Evolutionary conservation across 1,140 invertebrate species (phyloP), one percentile per base, ranked within the genome.

Genomic region (Trichonephila clavata): DNA sequence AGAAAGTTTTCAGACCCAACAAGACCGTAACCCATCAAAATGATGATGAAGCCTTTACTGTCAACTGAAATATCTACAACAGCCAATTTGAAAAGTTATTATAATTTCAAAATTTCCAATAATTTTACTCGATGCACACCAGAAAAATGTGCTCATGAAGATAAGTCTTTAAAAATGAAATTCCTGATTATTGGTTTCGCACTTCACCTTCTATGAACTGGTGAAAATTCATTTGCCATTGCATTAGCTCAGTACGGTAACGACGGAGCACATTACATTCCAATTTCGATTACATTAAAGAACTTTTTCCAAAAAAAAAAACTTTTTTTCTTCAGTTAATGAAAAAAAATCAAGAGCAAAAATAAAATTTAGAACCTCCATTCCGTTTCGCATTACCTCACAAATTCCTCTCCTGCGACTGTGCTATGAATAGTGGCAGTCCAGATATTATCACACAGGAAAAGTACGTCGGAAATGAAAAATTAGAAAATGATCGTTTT

Each of bases 401-500:
- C 16, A 32, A 77, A 77, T 18, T 18, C 32, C 18, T 32, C 71
- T 77, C 71, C 0, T 21, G 16, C 60, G 60, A 77, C 68, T 77
- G 32, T 39, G 21, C 50, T 83, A 13, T 57, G 81, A 83, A 86
- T 63, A 86, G 59, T 59, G 6, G 24, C 16, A 2, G 24, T n/a
- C 18, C 10, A 13, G 59, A 86, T 60, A 86, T 63, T 61, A 86
- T 86, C 84, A 59, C 61, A 86, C 61, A 24, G 27, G 57, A n/a
- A 57, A 77, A 39, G 57, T 50, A 83, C 61, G 20, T 61, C 57
- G 84, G 84, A 86, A 86, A 61, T 86, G 84, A 86, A 86, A 86
- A 86, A 86, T 86, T 86, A 61, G 84, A 63, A 86, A 86, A 86
- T 86, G 84, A 86, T 86, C 84, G 84, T n/a, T 84, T 84, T 43